Conservation (phyloP, 2,888 invertebrate species). For the Hesperia comma region DNA sequence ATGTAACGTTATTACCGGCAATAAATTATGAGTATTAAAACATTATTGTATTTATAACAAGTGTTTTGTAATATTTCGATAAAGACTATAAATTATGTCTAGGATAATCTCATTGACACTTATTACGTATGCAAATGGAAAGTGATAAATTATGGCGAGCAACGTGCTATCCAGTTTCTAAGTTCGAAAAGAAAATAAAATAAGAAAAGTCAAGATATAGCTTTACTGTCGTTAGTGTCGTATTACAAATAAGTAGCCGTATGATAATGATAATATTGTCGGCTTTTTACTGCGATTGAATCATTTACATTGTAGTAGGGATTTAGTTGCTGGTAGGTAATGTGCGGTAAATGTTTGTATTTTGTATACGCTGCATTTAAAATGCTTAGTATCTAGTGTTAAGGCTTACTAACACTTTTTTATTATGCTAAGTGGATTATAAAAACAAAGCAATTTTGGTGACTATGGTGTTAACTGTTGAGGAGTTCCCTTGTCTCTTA, state of each 20-base stretch:
- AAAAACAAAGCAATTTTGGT: too few species aligned
- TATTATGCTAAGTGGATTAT: too few species aligned
- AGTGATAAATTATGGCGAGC: constrained; percentile 31
- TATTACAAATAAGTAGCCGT: constrained; percentile 25
- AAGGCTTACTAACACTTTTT: too few species aligned
- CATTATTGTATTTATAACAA: constrained; percentile 30
- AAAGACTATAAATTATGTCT: constrained; percentile 39
- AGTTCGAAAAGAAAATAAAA: constrained; percentile 31
- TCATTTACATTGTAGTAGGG: too few species aligned
- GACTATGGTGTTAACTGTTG: too few species aligned
- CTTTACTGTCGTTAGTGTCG: constrained; percentile 17
- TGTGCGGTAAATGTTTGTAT: too few species aligned
- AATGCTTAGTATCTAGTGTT: too few species aligned
- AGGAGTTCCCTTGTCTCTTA: too few species aligned
- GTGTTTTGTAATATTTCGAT: constrained; percentile 29
- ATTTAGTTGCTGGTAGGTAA: too few species aligned
- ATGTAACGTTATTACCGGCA: constrained; percentile 15
- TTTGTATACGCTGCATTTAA: too few species aligned
- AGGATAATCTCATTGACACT: constrained; percentile 33
- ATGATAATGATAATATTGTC: constrained; percentile 17
- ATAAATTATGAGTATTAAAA: constrained; percentile 36
- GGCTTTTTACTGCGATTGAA: background rate
- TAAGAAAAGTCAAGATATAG: constrained; percentile 12
- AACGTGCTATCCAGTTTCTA: constrained; percentile 17
- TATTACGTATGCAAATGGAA: constrained; percentile 37